Percentiles rank a stretch among this genome's conserved stretches.
Evolutionary conservation across 2,113 vertebrate species (phyloP).

Genomic region (mouse (Mus musculus)): DNA sequence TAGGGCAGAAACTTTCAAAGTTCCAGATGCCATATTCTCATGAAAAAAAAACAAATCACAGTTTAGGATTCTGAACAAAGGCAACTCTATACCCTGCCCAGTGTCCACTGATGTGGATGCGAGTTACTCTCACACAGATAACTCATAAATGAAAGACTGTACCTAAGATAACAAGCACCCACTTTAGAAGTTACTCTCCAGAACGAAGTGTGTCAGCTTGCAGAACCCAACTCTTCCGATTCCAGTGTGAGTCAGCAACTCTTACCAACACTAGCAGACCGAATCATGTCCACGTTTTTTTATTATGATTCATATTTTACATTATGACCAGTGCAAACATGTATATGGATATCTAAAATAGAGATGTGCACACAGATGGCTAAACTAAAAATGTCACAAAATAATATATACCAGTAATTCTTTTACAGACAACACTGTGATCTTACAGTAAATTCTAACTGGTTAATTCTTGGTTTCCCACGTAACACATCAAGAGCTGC

Average conservation of each 20-base stretch:
- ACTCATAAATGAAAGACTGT: background rate
- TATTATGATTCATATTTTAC: background rate
- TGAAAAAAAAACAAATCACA: background rate
- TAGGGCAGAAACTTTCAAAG: background rate
- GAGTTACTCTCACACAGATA: background rate
- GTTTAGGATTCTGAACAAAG: slow-evolving; percentile 1
- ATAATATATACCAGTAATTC: background rate
- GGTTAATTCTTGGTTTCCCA: background rate
- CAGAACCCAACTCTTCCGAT: background rate
- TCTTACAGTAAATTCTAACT: background rate
- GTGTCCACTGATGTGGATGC: background rate
- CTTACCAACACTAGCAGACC: background rate
- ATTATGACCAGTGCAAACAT: background rate
- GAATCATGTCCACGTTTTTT: background rate
- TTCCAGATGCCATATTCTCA: background rate
- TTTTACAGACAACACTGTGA: background rate
- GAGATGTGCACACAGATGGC: too few species aligned
- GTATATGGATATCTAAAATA: background rate
- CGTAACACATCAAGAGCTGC: background rate
- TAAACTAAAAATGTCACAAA: background rate
- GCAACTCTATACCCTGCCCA: background rate
- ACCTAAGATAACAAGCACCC: background rate
- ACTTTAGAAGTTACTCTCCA: background rate
- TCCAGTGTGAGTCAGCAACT: background rate
- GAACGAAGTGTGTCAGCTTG: too few species aligned